phyloP scores from a whole-genome alignment of 2,113 vertebrate species.

The Bucco capensis region DNA sequence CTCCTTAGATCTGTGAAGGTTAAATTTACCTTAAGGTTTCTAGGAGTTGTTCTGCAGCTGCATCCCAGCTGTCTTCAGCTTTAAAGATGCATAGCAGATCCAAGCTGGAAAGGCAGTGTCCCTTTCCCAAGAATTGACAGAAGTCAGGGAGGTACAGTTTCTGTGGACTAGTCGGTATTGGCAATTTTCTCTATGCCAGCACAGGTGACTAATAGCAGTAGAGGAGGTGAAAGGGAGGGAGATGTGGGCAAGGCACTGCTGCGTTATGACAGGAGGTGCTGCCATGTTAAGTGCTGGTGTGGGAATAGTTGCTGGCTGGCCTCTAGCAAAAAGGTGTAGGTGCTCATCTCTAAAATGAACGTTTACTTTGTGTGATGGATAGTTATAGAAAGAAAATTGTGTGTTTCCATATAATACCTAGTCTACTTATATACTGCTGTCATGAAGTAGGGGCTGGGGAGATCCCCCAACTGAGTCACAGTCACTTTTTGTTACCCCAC shows the following conservation, averaged over 20 bases:
- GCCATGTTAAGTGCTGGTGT: neutral
- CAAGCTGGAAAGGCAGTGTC: no score
- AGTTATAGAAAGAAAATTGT: neutral
- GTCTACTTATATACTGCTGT: neutral
- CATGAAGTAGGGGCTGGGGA: no score
- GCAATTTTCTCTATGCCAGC: neutral
- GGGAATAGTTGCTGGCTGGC: neutral
- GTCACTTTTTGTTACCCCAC: no score
- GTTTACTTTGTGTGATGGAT: neutral
- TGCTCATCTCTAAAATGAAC: neutral
- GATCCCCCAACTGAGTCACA: no score
- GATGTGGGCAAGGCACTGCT: accelerated
- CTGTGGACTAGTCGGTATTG: neutral
- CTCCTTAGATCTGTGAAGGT: neutral
- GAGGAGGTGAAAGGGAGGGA: neutral
- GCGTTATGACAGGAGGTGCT: neutral
- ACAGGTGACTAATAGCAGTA: neutral
- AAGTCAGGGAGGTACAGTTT: neutral
- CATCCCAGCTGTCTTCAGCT: neutral
- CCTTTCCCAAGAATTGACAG: neutral
- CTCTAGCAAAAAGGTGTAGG: neutral
- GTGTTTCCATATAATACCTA: neutral
- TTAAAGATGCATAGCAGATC: neutral
- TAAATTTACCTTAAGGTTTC: neutral
- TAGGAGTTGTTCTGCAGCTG: neutral